These are phyloP conservation scores for Nineta flava DNA, from an alignment of 2,888 invertebrate species.

Conservation along the genomic window DNA sequence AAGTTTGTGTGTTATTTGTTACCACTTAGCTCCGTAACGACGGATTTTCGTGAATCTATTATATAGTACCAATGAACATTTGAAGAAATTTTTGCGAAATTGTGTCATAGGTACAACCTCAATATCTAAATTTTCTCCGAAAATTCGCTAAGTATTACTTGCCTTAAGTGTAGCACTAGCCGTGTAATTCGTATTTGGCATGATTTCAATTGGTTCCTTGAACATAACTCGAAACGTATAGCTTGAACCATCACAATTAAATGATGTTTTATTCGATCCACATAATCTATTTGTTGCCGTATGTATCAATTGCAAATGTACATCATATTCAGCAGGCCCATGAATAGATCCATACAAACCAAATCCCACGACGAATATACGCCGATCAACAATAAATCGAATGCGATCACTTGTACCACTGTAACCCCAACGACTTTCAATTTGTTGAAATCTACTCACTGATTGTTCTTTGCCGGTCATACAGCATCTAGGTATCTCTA, in stretches of 20 bases:
- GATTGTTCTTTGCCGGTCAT: slow-evolving; percentile 65
- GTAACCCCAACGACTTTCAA: slow-evolving; percentile 62
- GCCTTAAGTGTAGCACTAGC: slow-evolving; percentile 67
- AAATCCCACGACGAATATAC: slow-evolving; percentile 70
- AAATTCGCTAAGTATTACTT: too few relatives aligned
- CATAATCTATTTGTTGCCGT: slow-evolving; percentile 56
- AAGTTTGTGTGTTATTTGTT: too few relatives aligned
- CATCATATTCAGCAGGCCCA: slow-evolving; percentile 61
- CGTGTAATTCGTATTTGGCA: slow-evolving; percentile 62
- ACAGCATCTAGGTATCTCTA: slow-evolving; percentile 55
- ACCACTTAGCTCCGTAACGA: too few relatives aligned
- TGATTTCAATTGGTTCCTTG: slow-evolving; percentile 68
- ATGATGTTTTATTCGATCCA: slow-evolving; percentile 58
- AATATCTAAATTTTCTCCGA: too few relatives aligned
- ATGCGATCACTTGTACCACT: slow-evolving; percentile 70
- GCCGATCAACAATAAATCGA: slow-evolving; percentile 62
- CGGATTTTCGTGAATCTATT: too few relatives aligned
- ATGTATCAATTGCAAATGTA: slow-evolving; percentile 60
- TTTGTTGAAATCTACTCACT: slow-evolving; percentile 54
- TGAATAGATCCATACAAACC: slow-evolving; percentile 72
- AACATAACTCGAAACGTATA: slow-evolving; percentile 68
- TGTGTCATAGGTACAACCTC: too few relatives aligned
- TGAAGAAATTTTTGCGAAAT: too few relatives aligned
- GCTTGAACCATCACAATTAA: slow-evolving; percentile 62
- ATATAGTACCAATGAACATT: too few relatives aligned